Evolutionary conservation across 2,113 vertebrate genomes (phyloP).

Genomic region (Pheucticus melanocephalus): DNA sequence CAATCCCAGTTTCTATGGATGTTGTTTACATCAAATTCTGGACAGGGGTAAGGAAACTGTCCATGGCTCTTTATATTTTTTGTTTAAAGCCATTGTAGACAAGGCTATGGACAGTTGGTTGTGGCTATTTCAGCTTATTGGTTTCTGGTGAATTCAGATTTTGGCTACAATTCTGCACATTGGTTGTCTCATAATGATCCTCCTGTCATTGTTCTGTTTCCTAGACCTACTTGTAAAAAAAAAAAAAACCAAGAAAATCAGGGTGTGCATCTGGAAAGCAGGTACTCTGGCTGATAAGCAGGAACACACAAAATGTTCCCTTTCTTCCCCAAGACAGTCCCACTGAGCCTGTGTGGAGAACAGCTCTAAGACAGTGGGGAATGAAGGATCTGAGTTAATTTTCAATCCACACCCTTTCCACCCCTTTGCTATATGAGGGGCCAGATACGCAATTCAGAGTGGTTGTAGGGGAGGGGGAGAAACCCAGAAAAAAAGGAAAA

Average conservation of each 20-base stretch:
- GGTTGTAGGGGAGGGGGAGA: background rate
- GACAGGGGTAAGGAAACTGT: slow-evolving; percentile 78
- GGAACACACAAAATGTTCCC: slow-evolving; percentile 2
- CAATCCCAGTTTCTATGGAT: slow-evolving; percentile 82
- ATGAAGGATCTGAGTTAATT: background rate
- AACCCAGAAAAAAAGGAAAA: background rate
- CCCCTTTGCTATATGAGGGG: background rate
- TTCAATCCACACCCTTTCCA: slow-evolving; percentile 27
- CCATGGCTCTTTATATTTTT: slow-evolving; percentile 78
- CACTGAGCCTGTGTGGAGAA: background rate
- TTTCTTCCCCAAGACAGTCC: background rate
- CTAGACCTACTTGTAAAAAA: slow-evolving; percentile 60
- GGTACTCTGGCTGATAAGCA: slow-evolving; percentile 60
- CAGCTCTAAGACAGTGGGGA: slow-evolving; percentile 22
- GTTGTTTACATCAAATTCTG: slow-evolving; percentile 81
- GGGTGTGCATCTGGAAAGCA: slow-evolving; percentile 56
- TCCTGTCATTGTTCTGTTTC: slow-evolving; percentile 67
- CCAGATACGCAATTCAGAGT: slow-evolving; percentile 41
- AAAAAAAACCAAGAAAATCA: background rate
- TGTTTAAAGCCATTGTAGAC: slow-evolving; percentile 77
- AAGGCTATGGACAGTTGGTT: slow-evolving; percentile 74
- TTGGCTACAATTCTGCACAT: slow-evolving; percentile 62
- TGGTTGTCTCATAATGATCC: slow-evolving; percentile 56
- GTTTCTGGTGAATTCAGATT: slow-evolving; percentile 70
- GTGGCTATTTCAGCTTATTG: slow-evolving; percentile 71